Percentiles rank a stretch among this genome's conserved stretches.
Evolutionary conservation across 2,797 vertebrate species (phyloP).

Genomic region (Megalops cyprinoides): DNA sequence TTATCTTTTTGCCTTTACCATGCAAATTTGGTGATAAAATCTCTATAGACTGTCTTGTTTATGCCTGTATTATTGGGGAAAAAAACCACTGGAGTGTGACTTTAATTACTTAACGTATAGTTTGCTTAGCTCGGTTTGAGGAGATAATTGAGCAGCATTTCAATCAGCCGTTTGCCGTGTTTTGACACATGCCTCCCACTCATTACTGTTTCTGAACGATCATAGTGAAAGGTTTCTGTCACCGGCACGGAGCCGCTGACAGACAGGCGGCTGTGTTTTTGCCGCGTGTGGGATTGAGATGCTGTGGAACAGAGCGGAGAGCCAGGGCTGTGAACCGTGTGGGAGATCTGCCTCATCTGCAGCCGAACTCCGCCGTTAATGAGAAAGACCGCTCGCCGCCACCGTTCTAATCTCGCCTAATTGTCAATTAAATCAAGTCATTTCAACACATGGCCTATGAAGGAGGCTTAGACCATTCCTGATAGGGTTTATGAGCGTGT

Average conservation of each 20-base stretch:
- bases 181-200: constrained; percentile 69
- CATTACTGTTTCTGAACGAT: constrained; percentile 74
- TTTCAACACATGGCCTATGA: constrained; percentile 49
- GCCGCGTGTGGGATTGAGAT: not conserved
- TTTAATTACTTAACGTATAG: constrained; percentile 21
- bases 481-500: not conserved
- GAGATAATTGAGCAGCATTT: constrained; percentile 59
- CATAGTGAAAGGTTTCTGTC: constrained; percentile 60
- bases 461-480: constrained; percentile 38
- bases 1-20: constrained; percentile 3
- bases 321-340: constrained; percentile 5
- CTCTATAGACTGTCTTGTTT: constrained; percentile 14
- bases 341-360: constrained; percentile 36
- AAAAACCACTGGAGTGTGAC: constrained; percentile 1
- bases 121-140: constrained; percentile 4
- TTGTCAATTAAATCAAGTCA: constrained; percentile 33
- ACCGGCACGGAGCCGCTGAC: constrained; percentile 46
- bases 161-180: constrained; percentile 56
- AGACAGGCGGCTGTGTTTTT: constrained; percentile 20
- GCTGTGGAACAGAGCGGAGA: not conserved
- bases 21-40: not conserved
- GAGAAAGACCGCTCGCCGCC: constrained; percentile 50
- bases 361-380: constrained; percentile 59
- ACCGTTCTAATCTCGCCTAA: constrained; percentile 32
- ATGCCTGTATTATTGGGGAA: not conserved